Conservation (phyloP, 2,888 invertebrate species). For the Bhutanitis thaidina region DNA sequence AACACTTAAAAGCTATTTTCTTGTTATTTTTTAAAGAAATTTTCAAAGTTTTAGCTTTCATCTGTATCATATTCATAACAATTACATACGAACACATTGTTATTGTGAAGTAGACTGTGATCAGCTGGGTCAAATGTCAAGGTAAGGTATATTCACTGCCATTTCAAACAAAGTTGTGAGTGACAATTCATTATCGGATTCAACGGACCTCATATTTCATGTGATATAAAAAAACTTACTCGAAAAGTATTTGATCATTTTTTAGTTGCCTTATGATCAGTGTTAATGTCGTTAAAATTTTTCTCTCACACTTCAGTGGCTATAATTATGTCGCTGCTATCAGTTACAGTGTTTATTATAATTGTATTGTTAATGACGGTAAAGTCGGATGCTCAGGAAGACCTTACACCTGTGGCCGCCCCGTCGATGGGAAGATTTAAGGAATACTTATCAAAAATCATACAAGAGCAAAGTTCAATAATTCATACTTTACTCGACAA, state of each 20-base stretch:
- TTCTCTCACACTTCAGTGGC: constrained; percentile 35
- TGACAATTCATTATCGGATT: constrained; percentile 49
- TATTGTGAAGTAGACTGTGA: constrained; percentile 47
- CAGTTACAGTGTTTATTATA: constrained; percentile 46
- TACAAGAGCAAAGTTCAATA: constrained; percentile 64
- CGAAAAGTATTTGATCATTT: constrained; percentile 34
- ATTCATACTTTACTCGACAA: constrained; percentile 58
- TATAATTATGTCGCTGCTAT: constrained; percentile 57
- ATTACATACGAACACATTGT: constrained; percentile 22
- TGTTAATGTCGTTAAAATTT: constrained; percentile 54
- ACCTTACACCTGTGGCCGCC: constrained; percentile 28
- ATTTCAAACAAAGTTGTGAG: constrained; percentile 25
- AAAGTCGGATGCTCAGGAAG: constrained; percentile 43
- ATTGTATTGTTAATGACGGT: constrained; percentile 46
- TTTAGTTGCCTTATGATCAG: constrained; percentile 24
- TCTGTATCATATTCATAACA: constrained; percentile 16
- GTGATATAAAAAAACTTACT: constrained; percentile 13
- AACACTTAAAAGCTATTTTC: too few species aligned
- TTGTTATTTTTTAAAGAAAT: background rate
- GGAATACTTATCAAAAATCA: constrained; percentile 52
- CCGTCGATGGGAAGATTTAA: constrained; percentile 52
- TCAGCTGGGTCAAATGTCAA: constrained; percentile 75
- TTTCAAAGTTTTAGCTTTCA: constrained; percentile 2
- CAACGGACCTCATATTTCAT: constrained; percentile 49
- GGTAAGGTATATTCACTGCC: constrained; percentile 26